phyloP scores from a whole-genome alignment of 1,140 invertebrate genomes.

The Neodiprion fabricii region DNA sequence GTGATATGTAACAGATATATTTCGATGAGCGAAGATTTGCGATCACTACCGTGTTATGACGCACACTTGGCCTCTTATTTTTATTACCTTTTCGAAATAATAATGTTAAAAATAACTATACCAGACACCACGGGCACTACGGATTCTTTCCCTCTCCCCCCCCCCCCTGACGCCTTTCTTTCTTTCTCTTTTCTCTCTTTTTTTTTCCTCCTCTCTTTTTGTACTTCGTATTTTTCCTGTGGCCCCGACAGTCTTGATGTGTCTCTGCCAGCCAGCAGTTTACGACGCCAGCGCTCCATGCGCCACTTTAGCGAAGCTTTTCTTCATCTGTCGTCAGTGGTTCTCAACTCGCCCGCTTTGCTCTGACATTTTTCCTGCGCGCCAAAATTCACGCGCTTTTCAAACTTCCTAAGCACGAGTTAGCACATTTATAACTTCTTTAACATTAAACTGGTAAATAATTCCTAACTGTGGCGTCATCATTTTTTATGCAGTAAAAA shows the following conservation, averaged over 20 bases:
- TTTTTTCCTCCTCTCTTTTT: neutral
- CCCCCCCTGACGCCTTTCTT: neutral
- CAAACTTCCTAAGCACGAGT: no score
- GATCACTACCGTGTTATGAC: neutral
- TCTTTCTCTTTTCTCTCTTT: neutral
- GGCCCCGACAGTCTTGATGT: neutral
- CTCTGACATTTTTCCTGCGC: no score
- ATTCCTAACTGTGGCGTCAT: no score
- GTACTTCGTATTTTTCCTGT: neutral
- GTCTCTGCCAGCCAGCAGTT: neutral
- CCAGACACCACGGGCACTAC: constrained; percentile 5
- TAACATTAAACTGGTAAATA: no score
- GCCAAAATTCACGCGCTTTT: no score
- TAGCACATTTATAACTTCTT: no score
- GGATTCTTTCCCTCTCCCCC: neutral
- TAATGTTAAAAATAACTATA: constrained; percentile 28
- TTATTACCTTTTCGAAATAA: constrained; percentile 21
- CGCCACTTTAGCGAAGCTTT: neutral
- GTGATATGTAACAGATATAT: no score
- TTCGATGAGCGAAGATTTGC: constrained; percentile 4
- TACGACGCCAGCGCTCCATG: neutral
- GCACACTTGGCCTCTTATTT: neutral
- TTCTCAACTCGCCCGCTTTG: no score
- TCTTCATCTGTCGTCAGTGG: neutral
- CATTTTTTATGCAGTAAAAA: no score